phyloP scores from a whole-genome alignment of 2,113 vertebrate species.

The Sinocyclocheilus anophthalmus region DNA sequence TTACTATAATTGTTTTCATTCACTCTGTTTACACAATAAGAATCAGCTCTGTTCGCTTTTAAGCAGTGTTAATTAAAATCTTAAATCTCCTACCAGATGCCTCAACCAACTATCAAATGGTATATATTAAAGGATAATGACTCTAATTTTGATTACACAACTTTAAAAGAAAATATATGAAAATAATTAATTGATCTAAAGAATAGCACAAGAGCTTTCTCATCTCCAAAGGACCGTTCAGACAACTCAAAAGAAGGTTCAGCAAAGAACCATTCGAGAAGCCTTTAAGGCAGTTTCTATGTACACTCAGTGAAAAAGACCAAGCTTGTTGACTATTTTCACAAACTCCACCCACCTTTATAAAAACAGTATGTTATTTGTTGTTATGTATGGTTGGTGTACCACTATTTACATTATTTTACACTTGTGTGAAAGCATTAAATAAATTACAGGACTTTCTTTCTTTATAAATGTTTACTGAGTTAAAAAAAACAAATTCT shows the following conservation, averaged over 20 bases:
- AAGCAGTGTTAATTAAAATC: slow-evolving; percentile 27
- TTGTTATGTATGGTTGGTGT: background rate
- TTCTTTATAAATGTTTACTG: no score
- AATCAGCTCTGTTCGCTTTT: slow-evolving; percentile 32
- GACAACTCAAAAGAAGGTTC: background rate
- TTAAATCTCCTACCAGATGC: slow-evolving; percentile 27
- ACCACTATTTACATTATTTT: background rate
- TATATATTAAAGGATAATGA: slow-evolving; percentile 6
- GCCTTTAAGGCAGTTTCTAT: background rate
- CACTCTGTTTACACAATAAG: slow-evolving; percentile 33
- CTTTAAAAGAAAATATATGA: background rate
- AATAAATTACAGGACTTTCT: no score
- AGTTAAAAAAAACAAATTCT: background rate
- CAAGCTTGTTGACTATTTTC: background rate
- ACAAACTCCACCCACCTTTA: background rate
- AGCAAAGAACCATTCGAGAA: slow-evolving; percentile 3
- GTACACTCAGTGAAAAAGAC: background rate
- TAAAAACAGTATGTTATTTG: background rate
- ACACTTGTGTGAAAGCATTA: no score
- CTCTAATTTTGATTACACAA: background rate
- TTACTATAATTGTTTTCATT: slow-evolving; percentile 36
- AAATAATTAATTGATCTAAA: background rate
- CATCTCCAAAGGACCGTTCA: background rate
- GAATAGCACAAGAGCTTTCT: background rate
- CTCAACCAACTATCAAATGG: background rate